Conservation (phyloP, 2,888 invertebrate species). For the Megamerina dolium region DNA sequence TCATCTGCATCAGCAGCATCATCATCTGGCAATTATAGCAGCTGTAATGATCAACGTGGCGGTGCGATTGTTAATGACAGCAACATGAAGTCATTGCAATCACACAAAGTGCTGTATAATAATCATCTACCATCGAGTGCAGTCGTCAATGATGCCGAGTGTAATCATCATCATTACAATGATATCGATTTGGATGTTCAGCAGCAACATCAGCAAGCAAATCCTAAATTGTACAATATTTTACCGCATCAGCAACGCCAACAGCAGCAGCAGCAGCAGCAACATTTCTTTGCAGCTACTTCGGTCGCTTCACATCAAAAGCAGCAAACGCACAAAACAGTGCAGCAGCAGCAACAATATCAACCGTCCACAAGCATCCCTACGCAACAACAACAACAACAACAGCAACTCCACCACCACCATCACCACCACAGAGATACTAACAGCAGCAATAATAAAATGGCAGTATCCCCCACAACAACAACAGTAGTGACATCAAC, state of each 20-base stretch:
- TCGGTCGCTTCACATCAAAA: background rate
- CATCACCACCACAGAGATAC: constrained; percentile 12
- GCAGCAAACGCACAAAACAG: no score
- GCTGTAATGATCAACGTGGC: no score
- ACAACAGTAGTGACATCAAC: constrained; percentile 8
- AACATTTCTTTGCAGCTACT: constrained; percentile 4
- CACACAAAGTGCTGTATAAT: no score
- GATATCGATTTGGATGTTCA: constrained; percentile 3
- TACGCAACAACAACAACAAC: background rate
- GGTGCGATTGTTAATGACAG: background rate
- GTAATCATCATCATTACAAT: constrained; percentile 1
- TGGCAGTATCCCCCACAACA: constrained; percentile 12
- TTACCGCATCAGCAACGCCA: constrained; percentile 8
- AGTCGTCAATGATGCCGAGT: background rate
- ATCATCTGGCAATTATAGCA: background rate
- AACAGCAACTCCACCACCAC: constrained; percentile 11
- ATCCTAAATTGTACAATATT: no score
- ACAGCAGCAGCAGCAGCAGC: constrained; percentile 8
- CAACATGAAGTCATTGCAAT: constrained; percentile 6
- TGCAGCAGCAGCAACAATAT: constrained; percentile 4
- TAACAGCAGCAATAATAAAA: constrained; percentile 18
- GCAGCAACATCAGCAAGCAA: constrained; percentile 7
- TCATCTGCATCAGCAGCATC: background rate
- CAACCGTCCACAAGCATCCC: background rate
- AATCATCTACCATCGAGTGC: background rate